Percentiles rank a stretch among this genome's conserved stretches.
phyloP scores from a whole-genome alignment of 2,888 invertebrate species.

The Scaptomyza caliginosa region DNA sequence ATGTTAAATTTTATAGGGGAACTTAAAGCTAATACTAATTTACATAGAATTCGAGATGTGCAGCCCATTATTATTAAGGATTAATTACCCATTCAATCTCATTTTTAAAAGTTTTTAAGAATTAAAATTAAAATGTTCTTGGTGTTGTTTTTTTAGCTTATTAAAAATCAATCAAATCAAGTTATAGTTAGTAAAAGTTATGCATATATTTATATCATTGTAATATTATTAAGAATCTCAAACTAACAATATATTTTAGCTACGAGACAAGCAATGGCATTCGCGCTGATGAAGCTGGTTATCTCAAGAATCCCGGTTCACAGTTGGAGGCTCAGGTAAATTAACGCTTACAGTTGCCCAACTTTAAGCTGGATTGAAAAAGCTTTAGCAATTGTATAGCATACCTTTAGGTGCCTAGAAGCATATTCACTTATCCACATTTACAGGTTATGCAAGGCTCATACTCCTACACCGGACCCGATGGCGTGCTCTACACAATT shows the following conservation, averaged over 20 bases:
- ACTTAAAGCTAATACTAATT: too few relatives aligned
- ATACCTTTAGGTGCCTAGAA: constrained; percentile 18
- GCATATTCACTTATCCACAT: background rate
- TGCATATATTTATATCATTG: too few relatives aligned
- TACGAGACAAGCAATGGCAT: constrained; percentile 88
- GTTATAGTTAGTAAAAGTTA: too few relatives aligned
- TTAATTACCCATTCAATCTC: too few relatives aligned
- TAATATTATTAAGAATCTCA: too few relatives aligned
- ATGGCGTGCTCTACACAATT: constrained; percentile 86
- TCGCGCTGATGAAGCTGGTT: constrained; percentile 87
- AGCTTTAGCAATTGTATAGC: background rate
- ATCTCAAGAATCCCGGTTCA: constrained; percentile 86
- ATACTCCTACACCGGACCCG: constrained; percentile 86
- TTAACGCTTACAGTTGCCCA: constrained; percentile 6
- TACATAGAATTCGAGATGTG: too few relatives aligned
- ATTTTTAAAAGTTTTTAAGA: too few relatives aligned
- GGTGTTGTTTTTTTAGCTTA: too few relatives aligned
- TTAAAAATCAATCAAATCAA: too few relatives aligned
- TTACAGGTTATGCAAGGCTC: constrained; percentile 86
- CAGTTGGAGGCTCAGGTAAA: constrained; percentile 86
- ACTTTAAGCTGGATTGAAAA: constrained; percentile 11
- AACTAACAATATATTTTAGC: constrained; percentile 82
- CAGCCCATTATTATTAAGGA: too few relatives aligned
- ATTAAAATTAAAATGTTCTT: too few relatives aligned
- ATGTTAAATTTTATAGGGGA: constrained; percentile 18